These are phyloP conservation scores for Athene cunicularia DNA, from an alignment of 2,113 vertebrate species.

Conservation along the genomic window DNA sequence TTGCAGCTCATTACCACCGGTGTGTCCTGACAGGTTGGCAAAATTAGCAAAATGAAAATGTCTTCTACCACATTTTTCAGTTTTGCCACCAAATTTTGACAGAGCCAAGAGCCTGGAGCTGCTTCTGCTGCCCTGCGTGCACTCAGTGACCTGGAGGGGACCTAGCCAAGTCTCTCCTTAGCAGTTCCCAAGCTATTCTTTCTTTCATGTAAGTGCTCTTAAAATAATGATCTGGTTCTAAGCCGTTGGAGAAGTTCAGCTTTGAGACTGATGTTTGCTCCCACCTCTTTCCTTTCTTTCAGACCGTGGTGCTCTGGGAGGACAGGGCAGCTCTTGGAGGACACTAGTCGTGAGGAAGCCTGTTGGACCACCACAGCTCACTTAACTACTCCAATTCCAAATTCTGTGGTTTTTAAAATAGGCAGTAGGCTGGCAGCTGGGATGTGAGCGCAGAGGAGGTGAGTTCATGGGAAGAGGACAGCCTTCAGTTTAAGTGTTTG, in stretches of 20 bases:
- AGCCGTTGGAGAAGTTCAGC: background rate
- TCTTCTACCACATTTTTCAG: background rate
- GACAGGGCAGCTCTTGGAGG: slow-evolving; percentile 11
- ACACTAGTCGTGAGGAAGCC: background rate
- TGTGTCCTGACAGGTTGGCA: background rate
- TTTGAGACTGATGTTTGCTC: background rate
- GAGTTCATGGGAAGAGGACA: background rate
- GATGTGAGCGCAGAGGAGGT: background rate
- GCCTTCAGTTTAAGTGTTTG: background rate
- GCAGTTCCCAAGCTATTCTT: background rate
- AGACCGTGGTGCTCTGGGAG: background rate
- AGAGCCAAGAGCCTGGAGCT: slow-evolving; percentile 22
- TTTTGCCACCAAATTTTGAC: slow-evolving; percentile 14
- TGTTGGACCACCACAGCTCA: background rate
- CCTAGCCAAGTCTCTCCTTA: background rate
- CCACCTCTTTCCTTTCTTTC: background rate
- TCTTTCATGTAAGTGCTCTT: slow-evolving; percentile 5
- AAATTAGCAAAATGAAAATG: background rate
- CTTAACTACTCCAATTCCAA: background rate
- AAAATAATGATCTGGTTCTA: background rate
- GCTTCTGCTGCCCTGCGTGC: background rate
- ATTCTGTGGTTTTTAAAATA: background rate
- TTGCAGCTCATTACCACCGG: background rate
- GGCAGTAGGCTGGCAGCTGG: background rate
- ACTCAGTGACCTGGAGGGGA: background rate